A percentile compares a stretch with the other conserved stretches of the same genome.
Conservation (phyloP, 1,140 invertebrate species). For the Lepidurus apus region DNA sequence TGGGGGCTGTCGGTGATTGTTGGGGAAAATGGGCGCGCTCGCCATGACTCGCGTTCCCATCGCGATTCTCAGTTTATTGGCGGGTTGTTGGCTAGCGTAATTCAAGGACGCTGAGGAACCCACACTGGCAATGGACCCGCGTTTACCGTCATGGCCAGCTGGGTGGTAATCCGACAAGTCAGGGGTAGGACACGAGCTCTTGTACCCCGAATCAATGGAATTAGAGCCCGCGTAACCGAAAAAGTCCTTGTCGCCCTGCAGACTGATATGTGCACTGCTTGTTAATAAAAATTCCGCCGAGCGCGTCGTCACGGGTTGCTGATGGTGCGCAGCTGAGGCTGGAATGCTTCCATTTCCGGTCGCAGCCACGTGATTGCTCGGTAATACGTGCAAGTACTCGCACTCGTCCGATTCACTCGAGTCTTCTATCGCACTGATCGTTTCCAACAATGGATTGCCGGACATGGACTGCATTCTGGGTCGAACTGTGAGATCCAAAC, state of each 20-base stretch:
- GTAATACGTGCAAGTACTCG: conserved; percentile 14
- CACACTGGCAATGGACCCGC: conserved; percentile 36
- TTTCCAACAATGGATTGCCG: conserved; percentile 43
- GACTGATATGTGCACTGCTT: conserved; percentile 31
- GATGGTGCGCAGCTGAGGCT: not conserved
- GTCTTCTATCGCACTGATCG: conserved; percentile 43
- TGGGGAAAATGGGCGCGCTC: conserved; percentile 35
- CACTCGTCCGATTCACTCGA: conserved; percentile 42
- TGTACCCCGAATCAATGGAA: conserved; percentile 47
- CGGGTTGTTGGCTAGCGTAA: conserved; percentile 32
- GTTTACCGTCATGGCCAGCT: conserved; percentile 36
- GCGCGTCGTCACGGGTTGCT: not conserved
- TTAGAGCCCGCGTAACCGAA: conserved; percentile 46
- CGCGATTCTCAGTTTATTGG: conserved; percentile 43
- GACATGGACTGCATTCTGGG: not conserved
- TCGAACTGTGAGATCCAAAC: conserved; percentile 6
- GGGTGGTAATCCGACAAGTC: conserved; percentile 43
- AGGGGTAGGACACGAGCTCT: conserved; percentile 47
- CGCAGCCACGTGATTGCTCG: not conserved
- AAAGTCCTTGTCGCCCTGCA: conserved; percentile 41
- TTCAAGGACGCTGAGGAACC: conserved; percentile 35
- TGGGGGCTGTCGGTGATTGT: conserved; percentile 33
- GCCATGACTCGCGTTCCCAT: conserved; percentile 45
- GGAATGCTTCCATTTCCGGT: not conserved
- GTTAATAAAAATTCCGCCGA: not conserved